Percentiles rank a stretch among this genome's conserved stretches.
These are phyloP conservation scores for Apis florea DNA, from an alignment of 1,140 invertebrate genomes.

Conservation along the genomic window DNA sequence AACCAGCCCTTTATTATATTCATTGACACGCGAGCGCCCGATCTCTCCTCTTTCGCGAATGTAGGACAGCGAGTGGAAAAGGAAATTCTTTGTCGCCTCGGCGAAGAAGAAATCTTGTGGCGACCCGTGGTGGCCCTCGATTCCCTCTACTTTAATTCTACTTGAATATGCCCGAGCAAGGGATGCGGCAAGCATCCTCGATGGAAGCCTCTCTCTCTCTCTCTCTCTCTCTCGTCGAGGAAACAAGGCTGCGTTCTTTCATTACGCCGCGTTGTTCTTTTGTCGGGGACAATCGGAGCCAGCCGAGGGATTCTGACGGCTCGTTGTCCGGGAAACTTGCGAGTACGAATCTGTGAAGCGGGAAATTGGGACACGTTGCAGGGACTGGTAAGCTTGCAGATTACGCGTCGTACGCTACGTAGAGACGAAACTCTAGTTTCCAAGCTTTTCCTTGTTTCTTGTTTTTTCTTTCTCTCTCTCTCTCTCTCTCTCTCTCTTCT, in stretches of 20 bases:
- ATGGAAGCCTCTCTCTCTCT: background rate
- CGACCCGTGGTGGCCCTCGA: background rate
- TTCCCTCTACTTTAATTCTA: constrained; percentile 17
- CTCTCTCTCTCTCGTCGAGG: background rate
- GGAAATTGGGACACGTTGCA: constrained; percentile 28
- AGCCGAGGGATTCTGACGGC: constrained; percentile 14
- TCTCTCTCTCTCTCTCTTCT: background rate
- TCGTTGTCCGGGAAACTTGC: constrained; percentile 15
- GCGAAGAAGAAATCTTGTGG: constrained; percentile 36
- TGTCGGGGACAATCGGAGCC: constrained; percentile 25
- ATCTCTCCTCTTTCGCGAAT: constrained; percentile 21
- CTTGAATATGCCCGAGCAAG: constrained; percentile 9
- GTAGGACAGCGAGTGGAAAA: background rate
- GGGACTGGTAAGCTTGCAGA: background rate
- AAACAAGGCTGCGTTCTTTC: constrained; percentile 40
- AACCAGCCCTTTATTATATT: constrained; percentile 34
- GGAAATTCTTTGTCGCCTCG: background rate
- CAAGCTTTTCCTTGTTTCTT: background rate
- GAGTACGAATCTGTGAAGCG: background rate
- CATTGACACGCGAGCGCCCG: constrained; percentile 28
- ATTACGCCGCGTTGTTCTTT: constrained; percentile 35
- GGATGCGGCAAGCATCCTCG: background rate
- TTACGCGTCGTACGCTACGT: background rate
- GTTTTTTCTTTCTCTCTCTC: background rate
- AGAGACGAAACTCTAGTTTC: background rate